Evolutionary conservation across 2,888 invertebrate species (phyloP).

Genomic region (Leptinotarsa rubiginosa): DNA sequence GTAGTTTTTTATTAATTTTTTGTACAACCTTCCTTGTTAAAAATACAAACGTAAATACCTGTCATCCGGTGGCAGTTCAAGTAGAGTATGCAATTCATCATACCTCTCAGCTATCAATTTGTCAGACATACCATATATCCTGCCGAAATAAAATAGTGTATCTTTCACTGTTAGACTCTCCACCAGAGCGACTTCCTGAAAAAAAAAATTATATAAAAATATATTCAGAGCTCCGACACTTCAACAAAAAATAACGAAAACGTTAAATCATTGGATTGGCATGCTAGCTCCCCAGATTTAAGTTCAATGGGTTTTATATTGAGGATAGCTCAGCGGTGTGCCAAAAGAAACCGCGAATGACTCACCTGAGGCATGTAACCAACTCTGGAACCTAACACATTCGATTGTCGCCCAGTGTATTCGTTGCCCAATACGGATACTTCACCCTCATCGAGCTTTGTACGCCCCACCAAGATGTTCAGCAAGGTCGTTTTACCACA

Average conservation of each 20-base stretch:
- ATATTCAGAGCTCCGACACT: background rate
- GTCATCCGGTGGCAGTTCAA: conserved; percentile 80
- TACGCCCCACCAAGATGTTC: conserved; percentile 85
- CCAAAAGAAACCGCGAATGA: background rate
- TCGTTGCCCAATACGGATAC: conserved; percentile 86
- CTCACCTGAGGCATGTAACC: conserved; percentile 70
- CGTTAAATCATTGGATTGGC: too few species aligned
- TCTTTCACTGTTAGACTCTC: conserved; percentile 85
- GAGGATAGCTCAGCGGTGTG: too few species aligned
- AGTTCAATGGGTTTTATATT: too few species aligned
- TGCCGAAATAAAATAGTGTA: conserved; percentile 88
- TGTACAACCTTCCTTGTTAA: too few species aligned
- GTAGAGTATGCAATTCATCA: conserved; percentile 75
- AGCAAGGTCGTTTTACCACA: conserved; percentile 91
- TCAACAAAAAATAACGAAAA: too few species aligned
- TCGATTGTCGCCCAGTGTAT: conserved; percentile 84
- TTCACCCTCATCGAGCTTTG: conserved; percentile 82
- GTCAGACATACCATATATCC: conserved; percentile 82
- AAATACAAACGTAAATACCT: conserved; percentile 57
- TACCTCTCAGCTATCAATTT: conserved; percentile 75
- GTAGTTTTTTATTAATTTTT: too few species aligned
- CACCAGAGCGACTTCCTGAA: conserved; percentile 82
- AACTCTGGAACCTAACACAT: conserved; percentile 87
- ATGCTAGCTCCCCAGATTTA: too few species aligned
- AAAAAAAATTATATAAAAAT: conserved; percentile 28